These are phyloP conservation scores for Tadarida brasiliensis DNA, from an alignment of 2,797 vertebrate genomes.

Conservation along the genomic window DNA sequence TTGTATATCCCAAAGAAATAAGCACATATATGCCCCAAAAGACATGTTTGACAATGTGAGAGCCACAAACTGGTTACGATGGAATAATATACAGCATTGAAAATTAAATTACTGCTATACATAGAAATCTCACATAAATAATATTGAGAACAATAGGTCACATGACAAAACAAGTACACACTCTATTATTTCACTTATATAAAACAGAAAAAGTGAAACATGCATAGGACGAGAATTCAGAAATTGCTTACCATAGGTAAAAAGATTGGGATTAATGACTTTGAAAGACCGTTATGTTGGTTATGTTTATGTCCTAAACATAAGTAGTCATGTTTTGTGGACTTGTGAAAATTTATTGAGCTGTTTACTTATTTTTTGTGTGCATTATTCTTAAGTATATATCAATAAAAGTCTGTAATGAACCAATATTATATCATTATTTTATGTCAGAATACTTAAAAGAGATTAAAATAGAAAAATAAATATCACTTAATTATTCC, in stretches of 20 bases:
- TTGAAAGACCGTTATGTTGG: not conserved
- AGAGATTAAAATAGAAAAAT: not conserved
- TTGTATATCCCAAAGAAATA: not conserved
- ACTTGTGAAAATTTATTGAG: not conserved
- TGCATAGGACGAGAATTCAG: not conserved
- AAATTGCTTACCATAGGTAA: not conserved
- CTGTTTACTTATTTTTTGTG: not conserved
- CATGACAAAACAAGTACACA: not conserved
- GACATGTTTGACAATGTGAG: not conserved
- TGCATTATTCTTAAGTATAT: not conserved
- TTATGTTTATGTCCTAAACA: not conserved
- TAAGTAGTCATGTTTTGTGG: not conserved
- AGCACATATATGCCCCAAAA: not conserved
- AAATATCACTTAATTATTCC: not conserved
- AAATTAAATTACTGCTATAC: not conserved
- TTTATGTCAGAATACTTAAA: not conserved
- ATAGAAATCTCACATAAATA: not conserved
- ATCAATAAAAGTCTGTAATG: not conserved
- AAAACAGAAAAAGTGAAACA: not conserved
- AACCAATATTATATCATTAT: not conserved
- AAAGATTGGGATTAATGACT: not conserved
- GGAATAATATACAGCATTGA: not conserved
- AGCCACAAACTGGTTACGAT: not conserved
- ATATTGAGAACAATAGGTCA: not conserved
- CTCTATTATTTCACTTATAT: not conserved